Evolutionary conservation across 2,888 invertebrate species (phyloP), one percentile per base, ranked within the genome.

Genomic region (Pseudanteris insignis): DNA sequence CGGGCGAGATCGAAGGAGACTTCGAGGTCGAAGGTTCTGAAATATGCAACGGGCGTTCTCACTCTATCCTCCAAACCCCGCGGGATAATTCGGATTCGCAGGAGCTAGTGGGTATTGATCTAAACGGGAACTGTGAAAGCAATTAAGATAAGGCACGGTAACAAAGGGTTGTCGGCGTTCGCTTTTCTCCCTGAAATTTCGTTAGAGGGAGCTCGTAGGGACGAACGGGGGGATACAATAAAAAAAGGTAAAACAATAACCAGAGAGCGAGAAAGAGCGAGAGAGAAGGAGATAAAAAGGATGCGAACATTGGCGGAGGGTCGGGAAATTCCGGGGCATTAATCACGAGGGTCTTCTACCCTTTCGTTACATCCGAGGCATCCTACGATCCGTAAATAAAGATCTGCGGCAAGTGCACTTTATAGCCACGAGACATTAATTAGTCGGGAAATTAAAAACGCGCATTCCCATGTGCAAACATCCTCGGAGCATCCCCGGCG

Each of bases 121-220:
- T 77, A 76, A 77, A 77, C 72, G 73, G 69, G 72, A 71, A 71
- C 72, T 73, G 74, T 75, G 73, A 77, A 75, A 76, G 77, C 77
- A 77, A 77, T 77, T 77, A 77, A 77, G 77, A 77, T 77, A 77
- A 77, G 76, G 74, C 70, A 75, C 74, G 74, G 75, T 74, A 76
- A 76, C 77, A 77, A 77, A 77, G 75, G 77, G 77, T 77, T 76
- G 75, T 74, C 75, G 75, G 69, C 72, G 53, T 55, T 60, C 67
- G 70, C 65, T 70, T 72, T 71, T 72, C 68, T 64, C 55, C 48
- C 64, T 62, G 38, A 67, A 70, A 71, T 68, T n/a, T n/a, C n/a
- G n/a, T n/a, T n/a, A n/a, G n/a, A n/a, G n/a, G n/a, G n/a, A n/a
- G n/a, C n/a, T 69, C 66, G 64, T 29, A 44, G 50, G 25, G n/a